Base-by-base conservation (phyloP, 1,140 invertebrate genomes). In the Zaprionus taronus region DNA sequence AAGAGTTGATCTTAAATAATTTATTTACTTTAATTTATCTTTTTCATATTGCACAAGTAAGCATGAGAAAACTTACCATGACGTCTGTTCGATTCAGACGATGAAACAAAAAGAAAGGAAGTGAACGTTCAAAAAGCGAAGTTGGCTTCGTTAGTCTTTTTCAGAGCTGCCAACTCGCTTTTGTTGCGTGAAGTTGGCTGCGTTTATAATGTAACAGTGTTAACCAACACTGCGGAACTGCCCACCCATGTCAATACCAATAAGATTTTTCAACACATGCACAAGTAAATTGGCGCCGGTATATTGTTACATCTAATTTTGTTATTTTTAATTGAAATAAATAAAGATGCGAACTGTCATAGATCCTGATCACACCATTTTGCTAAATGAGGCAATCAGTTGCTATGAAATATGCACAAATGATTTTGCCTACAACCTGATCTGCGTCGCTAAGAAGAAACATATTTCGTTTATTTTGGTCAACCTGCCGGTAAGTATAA, bases 61-160 rank as follows among this genome's bases (percentile, higher is more conserved):
- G 15, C 38, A 1, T n/a, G 34, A 1, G 0, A 26, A 24, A 58
- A 65, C 85, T 92, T 77, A 92, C 91, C 85, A 92, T 92, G 79
- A 75, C 89, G 86, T 91, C 91, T 74, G 68, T 77, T 80, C 90
- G 67, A 36, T 79, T 91, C 83, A 85, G 90, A 91, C 81, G 91
- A 73, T 84, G 90, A 80, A 80, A 81, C 60, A 77, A 74, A 92
- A 91, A 92, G 91, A 92, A 92, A 58, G 86, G 77, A 82, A 73
- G 5, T 38, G 28, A 22, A 17, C 38, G 26, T 15, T 34, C 15
- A 44, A 11, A 14, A 38, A 51, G 51, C 41, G 34, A 91, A 91
- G 72, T 91, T 64, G 62, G 73, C 57, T 85, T 56, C 72, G 49
- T 12, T 72, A 1, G n/a, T 60, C 4, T 5, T 12, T 2, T 20